These are phyloP conservation scores for Ectemnius continuus DNA, from an alignment of 2,888 invertebrate genomes.

Conservation along the genomic window DNA sequence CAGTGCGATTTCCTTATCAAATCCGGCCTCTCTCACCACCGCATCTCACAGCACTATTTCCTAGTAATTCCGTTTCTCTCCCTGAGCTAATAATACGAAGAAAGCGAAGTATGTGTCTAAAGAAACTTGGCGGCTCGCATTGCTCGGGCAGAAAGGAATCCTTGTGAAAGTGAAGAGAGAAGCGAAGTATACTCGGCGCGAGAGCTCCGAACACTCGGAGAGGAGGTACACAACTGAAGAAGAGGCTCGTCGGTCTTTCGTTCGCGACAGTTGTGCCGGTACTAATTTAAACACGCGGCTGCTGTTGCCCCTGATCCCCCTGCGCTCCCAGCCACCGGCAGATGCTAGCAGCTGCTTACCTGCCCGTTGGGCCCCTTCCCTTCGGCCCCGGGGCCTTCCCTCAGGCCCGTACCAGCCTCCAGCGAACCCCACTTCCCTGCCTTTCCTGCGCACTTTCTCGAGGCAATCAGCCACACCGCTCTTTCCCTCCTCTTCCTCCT, in stretches of 20 bases:
- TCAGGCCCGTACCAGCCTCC: slow-evolving; percentile 41
- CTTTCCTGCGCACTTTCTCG: not conserved
- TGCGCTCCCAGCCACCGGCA: slow-evolving; percentile 1
- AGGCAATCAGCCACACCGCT: not conserved
- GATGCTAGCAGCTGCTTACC: slow-evolving; percentile 73
- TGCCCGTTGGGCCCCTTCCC: slow-evolving; percentile 54
- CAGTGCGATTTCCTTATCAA: not conserved
- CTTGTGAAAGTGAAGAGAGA: too few relatives aligned
- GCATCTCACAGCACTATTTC: too few relatives aligned
- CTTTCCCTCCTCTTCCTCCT: not conserved
- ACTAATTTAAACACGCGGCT: slow-evolving; percentile 75
- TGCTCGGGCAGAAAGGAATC: too few relatives aligned
- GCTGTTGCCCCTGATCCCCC: slow-evolving; percentile 54
- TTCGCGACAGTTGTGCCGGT: slow-evolving; percentile 76
- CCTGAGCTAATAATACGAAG: too few relatives aligned
- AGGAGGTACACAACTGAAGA: slow-evolving; percentile 15
- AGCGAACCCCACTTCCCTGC: not conserved
- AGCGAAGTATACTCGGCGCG: too few relatives aligned
- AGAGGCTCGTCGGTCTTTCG: slow-evolving; percentile 66
- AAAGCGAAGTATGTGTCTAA: too few relatives aligned
- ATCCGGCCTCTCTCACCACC: not conserved
- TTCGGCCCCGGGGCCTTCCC: slow-evolving; percentile 16
- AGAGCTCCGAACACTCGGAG: not conserved
- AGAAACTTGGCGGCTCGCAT: too few relatives aligned
- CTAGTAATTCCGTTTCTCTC: too few relatives aligned